Evolutionary conservation across 2,113 vertebrate genomes (phyloP), one percentile per base, ranked within the genome.

Genomic region (Heloderma charlesbogerti): DNA sequence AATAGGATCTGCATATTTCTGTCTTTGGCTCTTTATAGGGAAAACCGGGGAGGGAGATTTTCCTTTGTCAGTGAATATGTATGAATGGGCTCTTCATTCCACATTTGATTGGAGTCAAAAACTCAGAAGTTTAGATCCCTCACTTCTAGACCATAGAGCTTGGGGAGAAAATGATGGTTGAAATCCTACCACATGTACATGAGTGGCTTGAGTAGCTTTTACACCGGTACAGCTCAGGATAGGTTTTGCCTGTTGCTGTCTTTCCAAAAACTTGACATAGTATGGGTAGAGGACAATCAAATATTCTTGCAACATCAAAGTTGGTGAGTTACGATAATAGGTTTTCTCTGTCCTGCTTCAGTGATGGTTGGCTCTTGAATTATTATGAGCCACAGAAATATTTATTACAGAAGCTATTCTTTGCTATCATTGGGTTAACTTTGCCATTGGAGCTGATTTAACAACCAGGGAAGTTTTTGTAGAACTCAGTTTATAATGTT

Each of bases 281-380:
- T 48, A 85, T 16, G 88, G 77, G 43, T 89, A 85, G 83, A 93
- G 89, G 82, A 60, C 79, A 88, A 91, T 92, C 45, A 88, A 34
- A 87, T 90, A 37, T 92, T 67, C 88, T 90, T 88, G 85, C 90
- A 94, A 88, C 63, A 87, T 92, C 89, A 92, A 78, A 72, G 31
- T 29, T 29, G 89, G 67, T 27, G 2, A n/a, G 92, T 95, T 95
- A 93, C 90, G 57, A 15, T 95, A 91, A 88, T 82, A n/a, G 15
- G 29, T 37, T 66, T 88, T 89, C 78, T 91, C 48, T 74, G 48
- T 89, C 82, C 85, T 95, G 31, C 77, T 91, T 94, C 80, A 79
- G 66, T 87, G 67, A 75, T 87, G 85, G 72, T 45, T 95, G 82
- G 89, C 81, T 95, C 71, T 83, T 95, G 84, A 95, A 86, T 95